Base-by-base conservation (phyloP, 2,113 vertebrate genomes). In the Boulengeromyrus knoepffleri region DNA sequence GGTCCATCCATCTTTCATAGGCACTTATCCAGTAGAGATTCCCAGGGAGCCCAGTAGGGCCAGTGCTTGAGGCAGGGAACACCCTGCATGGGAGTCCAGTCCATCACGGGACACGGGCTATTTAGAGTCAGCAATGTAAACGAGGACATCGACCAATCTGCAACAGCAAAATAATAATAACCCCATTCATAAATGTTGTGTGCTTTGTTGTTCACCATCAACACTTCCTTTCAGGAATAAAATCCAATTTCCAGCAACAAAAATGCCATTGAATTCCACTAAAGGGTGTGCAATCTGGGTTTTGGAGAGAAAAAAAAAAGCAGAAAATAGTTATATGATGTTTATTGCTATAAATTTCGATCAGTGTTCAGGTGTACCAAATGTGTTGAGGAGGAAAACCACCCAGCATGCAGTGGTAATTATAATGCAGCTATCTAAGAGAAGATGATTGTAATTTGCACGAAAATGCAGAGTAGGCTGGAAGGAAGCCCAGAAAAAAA, bases 361-460 rank as follows among this genome's bases (percentile, higher is more conserved):
- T 31, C 62, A 31, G 62, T 27, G 62, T 31, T 70, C 62, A 45
- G 77, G 42, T 85, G 45, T n/a, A 19, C 15, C 83, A 85, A 85
- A 27, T 39, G 13, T 56, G 84, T 87, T 39, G 50, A 21, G 36
- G 15, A 87, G n/a, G n/a, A 85, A 10, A 91, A 96, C 94, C 89
- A 92, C 93, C 88, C 96, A 96, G 89, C 96, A 96, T 66, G 96
- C 96, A 39, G 95, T 95, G 95, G 96, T 96, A 96, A 95, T 62
- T 50, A 70, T n/a, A 74, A 90, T 47, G 83, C 24, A 42, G 58
- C 8, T n/a, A 88, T 46, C 86, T 56, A 17, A 31, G 62, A n/a
- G 8, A 62, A 90, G 53, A 0, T 21, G 0, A 58, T 52, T 31
- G 42, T 27, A 36, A 53, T 87, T 56, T 87, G 36, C 17, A 39